Base-by-base conservation (phyloP, 2,888 invertebrate genomes). In the Meganola albula region DNA sequence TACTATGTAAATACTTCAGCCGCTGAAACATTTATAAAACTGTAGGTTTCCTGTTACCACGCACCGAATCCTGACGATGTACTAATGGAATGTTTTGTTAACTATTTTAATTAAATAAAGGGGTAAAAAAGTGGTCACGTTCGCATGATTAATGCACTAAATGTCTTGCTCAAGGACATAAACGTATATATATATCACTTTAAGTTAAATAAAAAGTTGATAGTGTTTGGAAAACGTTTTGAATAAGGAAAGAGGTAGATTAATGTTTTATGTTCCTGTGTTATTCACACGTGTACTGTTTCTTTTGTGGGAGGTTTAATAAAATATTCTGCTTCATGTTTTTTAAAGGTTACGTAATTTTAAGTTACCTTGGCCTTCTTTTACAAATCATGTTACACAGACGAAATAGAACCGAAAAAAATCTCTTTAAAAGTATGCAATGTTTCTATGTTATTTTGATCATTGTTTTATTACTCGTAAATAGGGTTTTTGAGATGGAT, bases 71-170 rank as follows among this genome's bases (percentile, higher is more conserved):
- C 20, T 28, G 37, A 39, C 33, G 23, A 11, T 25, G 13, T 23
- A 42, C 28, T 38, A 31, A 31, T 23, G 22, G 24, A 31, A 40
- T 22, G 24, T 25, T 10, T 27, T 14, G 22, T 44, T 40, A 34
- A 18, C 24, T 44, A n/a, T 43, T 48, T 46, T 48, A 54, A 53
- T 53, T 47, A 48, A 50, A 53, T 55, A 53, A 51, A 53, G 42
- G 48, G 43, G 27, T 26, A 39, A 43, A 47, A 47, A 47, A 37
- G 45, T 51, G 54, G 12, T 13, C 28, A 10, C 49, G 55, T 53
- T 54, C 56, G 47, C 55, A 64, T 66, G 64, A 69, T 67, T 70
- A 66, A 74, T 71, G 60, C 58, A 62, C 39, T 44, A 38, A 46
- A 42, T 52, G 47, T 46, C 48, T 53, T 34, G 42, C 34, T 45